These are phyloP conservation scores for Sarcophaga subvicina DNA, from an alignment of 2,888 invertebrate genomes.

Conservation along the genomic window DNA sequence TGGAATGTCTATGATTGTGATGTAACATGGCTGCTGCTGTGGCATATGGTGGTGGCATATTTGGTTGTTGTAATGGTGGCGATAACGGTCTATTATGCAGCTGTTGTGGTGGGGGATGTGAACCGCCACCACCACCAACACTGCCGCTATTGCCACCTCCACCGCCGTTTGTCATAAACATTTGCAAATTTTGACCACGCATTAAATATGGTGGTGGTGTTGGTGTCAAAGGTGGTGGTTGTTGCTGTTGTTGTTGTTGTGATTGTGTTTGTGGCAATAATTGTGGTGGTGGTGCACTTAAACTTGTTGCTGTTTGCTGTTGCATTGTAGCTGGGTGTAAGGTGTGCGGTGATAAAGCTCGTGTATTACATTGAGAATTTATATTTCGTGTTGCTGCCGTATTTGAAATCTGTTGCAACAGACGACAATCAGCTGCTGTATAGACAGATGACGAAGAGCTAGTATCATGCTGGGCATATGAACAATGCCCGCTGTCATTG, in stretches of 20 bases:
- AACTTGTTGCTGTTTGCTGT: slow-evolving; percentile 62
- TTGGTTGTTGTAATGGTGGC: slow-evolving; percentile 64
- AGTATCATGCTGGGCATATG: slow-evolving; percentile 84
- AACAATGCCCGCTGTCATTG: slow-evolving; percentile 95
- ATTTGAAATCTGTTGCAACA: slow-evolving; percentile 78
- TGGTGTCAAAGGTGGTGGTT: slow-evolving; percentile 72
- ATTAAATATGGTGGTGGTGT: slow-evolving; percentile 72
- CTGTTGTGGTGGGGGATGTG: slow-evolving; percentile 71
- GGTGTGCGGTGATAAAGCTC: slow-evolving; percentile 73
- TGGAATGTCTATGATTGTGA: slow-evolving; percentile 72
- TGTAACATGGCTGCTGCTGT: slow-evolving; percentile 68
- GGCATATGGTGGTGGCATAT: slow-evolving; percentile 68
- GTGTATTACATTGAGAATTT: slow-evolving; percentile 75
- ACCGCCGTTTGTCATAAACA: slow-evolving; percentile 57
- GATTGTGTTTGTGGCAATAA: slow-evolving; percentile 67
- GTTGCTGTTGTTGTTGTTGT: slow-evolving; percentile 64
- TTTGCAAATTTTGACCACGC: slow-evolving; percentile 72
- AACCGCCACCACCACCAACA: slow-evolving; percentile 20
- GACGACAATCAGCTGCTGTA: slow-evolving; percentile 78
- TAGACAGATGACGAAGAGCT: slow-evolving; percentile 74
- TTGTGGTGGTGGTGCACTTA: slow-evolving; percentile 60
- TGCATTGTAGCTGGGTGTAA: slow-evolving; percentile 74
- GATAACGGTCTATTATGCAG: slow-evolving; percentile 72
- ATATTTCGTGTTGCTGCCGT: slow-evolving; percentile 78
- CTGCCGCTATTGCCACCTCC: slow-evolving; percentile 43